phyloP scores from a whole-genome alignment of 2,113 vertebrate species.

The Caranx ignobilis region DNA sequence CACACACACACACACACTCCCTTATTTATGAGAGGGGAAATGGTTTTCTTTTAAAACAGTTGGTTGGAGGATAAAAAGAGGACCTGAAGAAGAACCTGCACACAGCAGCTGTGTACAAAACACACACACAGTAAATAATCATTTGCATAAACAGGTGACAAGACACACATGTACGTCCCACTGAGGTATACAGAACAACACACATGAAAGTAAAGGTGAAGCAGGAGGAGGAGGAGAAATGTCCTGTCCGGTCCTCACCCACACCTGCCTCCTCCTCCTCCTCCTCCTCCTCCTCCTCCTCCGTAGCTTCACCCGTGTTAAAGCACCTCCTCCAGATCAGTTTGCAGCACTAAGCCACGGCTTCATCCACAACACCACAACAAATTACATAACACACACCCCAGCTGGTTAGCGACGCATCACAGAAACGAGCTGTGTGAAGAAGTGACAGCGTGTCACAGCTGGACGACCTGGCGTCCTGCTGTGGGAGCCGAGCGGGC shows the following conservation, averaged over 20 bases:
- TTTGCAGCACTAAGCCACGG: slow-evolving; percentile 53
- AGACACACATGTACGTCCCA: neutral
- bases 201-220: neutral
- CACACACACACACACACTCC: slow-evolving; percentile 21
- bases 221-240: neutral
- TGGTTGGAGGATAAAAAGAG: neutral
- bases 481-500: slow-evolving; percentile 28
- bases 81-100: neutral
- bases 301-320: slow-evolving; percentile 18
- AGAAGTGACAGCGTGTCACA: slow-evolving; percentile 24
- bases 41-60: neutral
- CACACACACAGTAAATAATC: neutral
- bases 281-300: too few species aligned
- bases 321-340: slow-evolving; percentile 48
- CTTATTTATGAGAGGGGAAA: neutral
- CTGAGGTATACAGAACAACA: slow-evolving; percentile 13
- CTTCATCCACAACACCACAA: slow-evolving; percentile 64
- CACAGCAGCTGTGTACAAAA: neutral
- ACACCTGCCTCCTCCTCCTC: slow-evolving; percentile 30
- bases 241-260: neutral
- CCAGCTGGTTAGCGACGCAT: slow-evolving; percentile 58
- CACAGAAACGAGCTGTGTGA: slow-evolving; percentile 23
- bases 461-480: slow-evolving; percentile 29
- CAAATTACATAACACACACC: slow-evolving; percentile 75
- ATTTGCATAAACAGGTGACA: neutral